Evolutionary conservation across 2,888 invertebrate species (phyloP).

Genomic region (Lasioglossum figueresi): DNA sequence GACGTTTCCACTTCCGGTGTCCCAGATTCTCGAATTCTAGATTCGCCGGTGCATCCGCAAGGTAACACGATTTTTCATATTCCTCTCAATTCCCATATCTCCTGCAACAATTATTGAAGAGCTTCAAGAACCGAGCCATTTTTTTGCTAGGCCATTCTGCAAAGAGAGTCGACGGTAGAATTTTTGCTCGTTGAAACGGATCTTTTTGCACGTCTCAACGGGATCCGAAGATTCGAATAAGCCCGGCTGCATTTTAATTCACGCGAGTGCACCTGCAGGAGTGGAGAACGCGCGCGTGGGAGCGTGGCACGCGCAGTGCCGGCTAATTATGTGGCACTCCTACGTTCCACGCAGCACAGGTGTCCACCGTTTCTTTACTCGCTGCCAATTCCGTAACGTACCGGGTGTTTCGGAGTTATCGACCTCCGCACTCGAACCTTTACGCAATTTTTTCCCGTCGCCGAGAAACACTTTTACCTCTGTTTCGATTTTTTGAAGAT

Average conservation of each 20-base stretch:
- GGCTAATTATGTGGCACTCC: slow-evolving; percentile 75
- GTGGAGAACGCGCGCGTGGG: slow-evolving; percentile 57
- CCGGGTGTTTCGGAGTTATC: slow-evolving; percentile 64
- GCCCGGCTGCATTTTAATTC: neutral
- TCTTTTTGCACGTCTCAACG: neutral
- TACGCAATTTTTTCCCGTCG: neutral
- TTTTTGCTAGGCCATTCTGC: neutral
- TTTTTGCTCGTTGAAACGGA: neutral
- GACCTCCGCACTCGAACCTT: slow-evolving; percentile 3
- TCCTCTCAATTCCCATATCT: neutral
- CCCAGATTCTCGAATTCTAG: neutral
- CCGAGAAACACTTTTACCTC: neutral
- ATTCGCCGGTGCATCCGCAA: neutral
- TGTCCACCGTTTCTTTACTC: slow-evolving; percentile 72
- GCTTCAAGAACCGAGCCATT: neutral
- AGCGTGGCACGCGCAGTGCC: slow-evolving; percentile 69
- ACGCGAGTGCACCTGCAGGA: slow-evolving; percentile 43
- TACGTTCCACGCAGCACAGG: slow-evolving; percentile 77
- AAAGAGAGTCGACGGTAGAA: neutral
- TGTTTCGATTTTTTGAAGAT: neutral
- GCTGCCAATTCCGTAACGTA: slow-evolving; percentile 74
- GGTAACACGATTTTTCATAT: neutral
- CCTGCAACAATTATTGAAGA: neutral
- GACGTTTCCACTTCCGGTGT: neutral
- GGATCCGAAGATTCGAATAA: neutral